These are phyloP conservation scores for Sweltsa coloradensis DNA, from an alignment of 1,140 invertebrate species.

Conservation along the genomic window DNA sequence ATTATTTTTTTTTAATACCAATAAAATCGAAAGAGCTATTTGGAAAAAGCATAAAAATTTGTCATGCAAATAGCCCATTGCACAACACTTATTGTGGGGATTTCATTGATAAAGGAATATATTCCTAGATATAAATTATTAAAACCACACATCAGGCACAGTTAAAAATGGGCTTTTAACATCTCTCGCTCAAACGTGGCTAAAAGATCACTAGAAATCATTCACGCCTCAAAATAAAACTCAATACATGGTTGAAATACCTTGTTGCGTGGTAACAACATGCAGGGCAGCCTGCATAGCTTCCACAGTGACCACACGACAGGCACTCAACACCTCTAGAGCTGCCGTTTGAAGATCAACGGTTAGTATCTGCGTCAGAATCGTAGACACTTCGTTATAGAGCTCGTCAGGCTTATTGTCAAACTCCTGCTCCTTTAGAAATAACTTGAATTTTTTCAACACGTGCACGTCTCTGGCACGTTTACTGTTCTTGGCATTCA, in stretches of 20 bases:
- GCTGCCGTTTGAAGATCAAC: constrained; percentile 55
- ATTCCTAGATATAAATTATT: no score
- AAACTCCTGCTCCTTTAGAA: constrained; percentile 43
- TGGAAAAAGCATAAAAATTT: no score
- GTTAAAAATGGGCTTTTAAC: no score
- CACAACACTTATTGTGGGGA: no score
- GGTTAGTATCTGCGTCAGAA: constrained; percentile 56
- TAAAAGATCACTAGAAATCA: not conserved
- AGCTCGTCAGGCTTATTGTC: constrained; percentile 37
- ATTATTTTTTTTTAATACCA: no score
- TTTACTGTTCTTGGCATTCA: constrained; percentile 78
- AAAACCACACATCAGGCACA: no score
- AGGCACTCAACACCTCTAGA: constrained; percentile 53
- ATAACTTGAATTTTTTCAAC: constrained; percentile 60
- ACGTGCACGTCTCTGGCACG: constrained; percentile 77
- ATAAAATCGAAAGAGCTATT: no score
- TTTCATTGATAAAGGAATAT: no score
- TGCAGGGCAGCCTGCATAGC: constrained; percentile 34
- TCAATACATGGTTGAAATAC: constrained; percentile 8
- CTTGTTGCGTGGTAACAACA: no score
- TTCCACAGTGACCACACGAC: constrained; percentile 42
- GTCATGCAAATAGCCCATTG: no score
- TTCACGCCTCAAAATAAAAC: not conserved
- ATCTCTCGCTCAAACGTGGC: constrained; percentile 21
- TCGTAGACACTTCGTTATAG: constrained; percentile 35